A percentile compares a stretch with the other conserved stretches of the same genome.
These are phyloP conservation scores for Heliornis fulica DNA, from an alignment of 2,113 vertebrate species.

Conservation along the genomic window DNA sequence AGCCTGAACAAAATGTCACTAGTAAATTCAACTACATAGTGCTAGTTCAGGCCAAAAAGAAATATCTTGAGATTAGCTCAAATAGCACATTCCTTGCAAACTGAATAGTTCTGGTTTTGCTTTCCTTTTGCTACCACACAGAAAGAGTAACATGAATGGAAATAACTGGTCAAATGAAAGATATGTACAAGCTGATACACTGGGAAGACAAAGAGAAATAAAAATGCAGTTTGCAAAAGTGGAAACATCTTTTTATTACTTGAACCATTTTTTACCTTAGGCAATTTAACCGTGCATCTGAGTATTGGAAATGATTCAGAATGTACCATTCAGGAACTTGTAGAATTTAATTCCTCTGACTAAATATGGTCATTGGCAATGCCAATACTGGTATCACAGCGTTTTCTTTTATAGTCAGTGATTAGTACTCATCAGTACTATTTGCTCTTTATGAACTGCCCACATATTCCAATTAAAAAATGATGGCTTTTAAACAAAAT, in stretches of 20 bases:
- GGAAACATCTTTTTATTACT: not conserved
- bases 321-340: not conserved
- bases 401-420: not conserved
- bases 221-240: not conserved
- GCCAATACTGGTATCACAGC: not conserved
- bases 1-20: not conserved
- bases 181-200: not conserved
- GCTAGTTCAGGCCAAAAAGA: not conserved
- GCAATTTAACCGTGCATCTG: not conserved
- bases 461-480: not conserved
- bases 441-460: not conserved
- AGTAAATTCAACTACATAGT: not conserved
- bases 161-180: rapidly evolving
- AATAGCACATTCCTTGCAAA: not conserved
- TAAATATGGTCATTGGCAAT: not conserved
- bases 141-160: not conserved
- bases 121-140: not conserved
- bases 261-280: not conserved
- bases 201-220: not conserved
- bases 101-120: not conserved
- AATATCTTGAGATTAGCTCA: not conserved
- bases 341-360: not conserved
- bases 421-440: not conserved
- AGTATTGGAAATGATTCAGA: not conserved
- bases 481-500: not conserved